Conservation (phyloP, 2,888 invertebrate species). For the Lasioglossum calceatum region DNA sequence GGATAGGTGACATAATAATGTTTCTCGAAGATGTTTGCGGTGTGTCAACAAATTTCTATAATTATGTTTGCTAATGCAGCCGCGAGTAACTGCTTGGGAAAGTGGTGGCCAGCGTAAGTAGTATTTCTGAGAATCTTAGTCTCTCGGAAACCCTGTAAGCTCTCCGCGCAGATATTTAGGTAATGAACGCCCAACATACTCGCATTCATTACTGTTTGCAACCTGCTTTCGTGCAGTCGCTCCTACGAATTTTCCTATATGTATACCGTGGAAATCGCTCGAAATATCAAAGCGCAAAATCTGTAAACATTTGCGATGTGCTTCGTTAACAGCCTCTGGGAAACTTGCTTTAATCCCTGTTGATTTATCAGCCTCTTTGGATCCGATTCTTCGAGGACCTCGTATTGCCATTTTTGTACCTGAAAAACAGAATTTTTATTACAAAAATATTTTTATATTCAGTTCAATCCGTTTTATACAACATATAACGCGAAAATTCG, state of each 20-base stretch:
- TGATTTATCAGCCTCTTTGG: not conserved
- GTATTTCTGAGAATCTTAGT: conserved; percentile 58
- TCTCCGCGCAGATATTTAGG: conserved; percentile 52
- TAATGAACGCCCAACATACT: conserved; percentile 55
- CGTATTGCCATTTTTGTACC: not conserved
- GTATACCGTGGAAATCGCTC: conserved; percentile 1
- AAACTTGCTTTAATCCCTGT: not conserved
- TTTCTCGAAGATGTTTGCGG: conserved; percentile 23
- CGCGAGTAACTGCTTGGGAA: conserved; percentile 19
- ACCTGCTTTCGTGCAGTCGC: conserved; percentile 30
- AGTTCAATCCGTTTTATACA: not conserved
- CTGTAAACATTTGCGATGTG: not conserved
- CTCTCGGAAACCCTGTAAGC: conserved; percentile 52
- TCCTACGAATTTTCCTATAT: conserved; percentile 43
- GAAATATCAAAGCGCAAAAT: not conserved
- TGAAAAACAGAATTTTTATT: not conserved
- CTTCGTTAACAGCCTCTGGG: not conserved
- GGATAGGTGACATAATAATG: conserved; percentile 14
- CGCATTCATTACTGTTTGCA: conserved; percentile 59
- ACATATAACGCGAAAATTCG: too few relatives aligned
- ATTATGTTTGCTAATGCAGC: conserved; percentile 56
- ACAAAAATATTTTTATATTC: not conserved
- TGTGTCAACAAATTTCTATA: conserved; percentile 56
- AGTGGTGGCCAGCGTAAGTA: conserved; percentile 46
- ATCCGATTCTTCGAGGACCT: not conserved